Percentiles rank a stretch among this genome's conserved stretches.
These are phyloP conservation scores for Mactra quadrangularis DNA, from an alignment of 1,140 invertebrate genomes.

Conservation along the genomic window DNA sequence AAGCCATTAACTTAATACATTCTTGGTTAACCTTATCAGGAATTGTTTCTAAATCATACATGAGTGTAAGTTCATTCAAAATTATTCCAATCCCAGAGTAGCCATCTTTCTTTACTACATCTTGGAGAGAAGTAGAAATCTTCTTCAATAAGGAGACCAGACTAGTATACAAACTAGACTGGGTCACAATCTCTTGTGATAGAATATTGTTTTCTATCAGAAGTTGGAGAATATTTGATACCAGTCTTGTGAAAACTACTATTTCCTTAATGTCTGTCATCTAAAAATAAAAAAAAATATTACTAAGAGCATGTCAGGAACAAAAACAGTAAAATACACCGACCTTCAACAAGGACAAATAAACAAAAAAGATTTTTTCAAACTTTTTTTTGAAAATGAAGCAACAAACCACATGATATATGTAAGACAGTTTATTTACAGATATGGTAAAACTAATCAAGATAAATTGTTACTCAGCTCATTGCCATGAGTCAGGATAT, in stretches of 20 bases:
- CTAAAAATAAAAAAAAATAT: slow-evolving; percentile 35
- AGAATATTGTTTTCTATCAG: slow-evolving; percentile 33
- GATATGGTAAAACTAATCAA: too few relatives aligned
- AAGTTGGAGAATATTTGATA: slow-evolving; percentile 3
- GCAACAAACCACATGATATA: too few relatives aligned
- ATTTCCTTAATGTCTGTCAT: slow-evolving; percentile 3
- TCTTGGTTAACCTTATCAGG: neutral
- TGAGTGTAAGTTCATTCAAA: neutral
- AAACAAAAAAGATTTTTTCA: too few relatives aligned
- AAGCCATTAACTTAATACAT: slow-evolving; percentile 7
- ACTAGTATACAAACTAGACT: neutral
- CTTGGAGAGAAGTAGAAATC: slow-evolving; percentile 10
- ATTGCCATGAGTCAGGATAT: too few relatives aligned
- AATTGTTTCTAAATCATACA: slow-evolving; percentile 6
- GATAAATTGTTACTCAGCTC: too few relatives aligned
- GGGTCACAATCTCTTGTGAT: neutral
- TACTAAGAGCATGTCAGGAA: too few relatives aligned
- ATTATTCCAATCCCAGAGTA: neutral
- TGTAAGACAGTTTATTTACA: too few relatives aligned
- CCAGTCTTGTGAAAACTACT: neutral
- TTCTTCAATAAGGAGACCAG: slow-evolving; percentile 41
- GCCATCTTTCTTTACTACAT: slow-evolving; percentile 50
- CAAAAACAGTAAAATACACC: too few relatives aligned
- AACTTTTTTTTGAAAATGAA: too few relatives aligned
- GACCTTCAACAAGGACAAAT: too few relatives aligned